Percentiles rank a stretch among this genome's conserved stretches.
phyloP scores from a whole-genome alignment of 2,888 invertebrate genomes.

The Sarcophaga carnaria region DNA sequence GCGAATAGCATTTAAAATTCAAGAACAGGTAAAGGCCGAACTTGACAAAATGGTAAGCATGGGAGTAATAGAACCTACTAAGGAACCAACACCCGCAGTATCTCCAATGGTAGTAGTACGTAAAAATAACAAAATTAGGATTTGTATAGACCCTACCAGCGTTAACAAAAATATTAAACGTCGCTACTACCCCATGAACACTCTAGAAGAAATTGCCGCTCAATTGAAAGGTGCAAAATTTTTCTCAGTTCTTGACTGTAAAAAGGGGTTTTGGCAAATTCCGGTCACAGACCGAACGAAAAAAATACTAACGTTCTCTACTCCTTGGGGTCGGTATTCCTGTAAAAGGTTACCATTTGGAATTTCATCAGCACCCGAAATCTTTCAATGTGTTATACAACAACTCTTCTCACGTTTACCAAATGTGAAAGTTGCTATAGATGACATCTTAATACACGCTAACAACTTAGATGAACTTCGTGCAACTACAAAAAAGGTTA shows the following conservation, averaged over 20 bases:
- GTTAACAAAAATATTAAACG: conserved; percentile 50
- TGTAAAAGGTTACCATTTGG: conserved; percentile 61
- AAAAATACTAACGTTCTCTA: conserved; percentile 59
- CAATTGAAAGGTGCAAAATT: conserved; percentile 21
- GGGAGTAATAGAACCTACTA: conserved; percentile 61
- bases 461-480: conserved; percentile 61
- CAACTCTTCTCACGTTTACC: conserved; percentile 53
- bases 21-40: conserved; percentile 63
- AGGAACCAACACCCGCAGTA: conserved; percentile 66
- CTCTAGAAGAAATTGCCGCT: conserved; percentile 47
- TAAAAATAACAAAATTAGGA: conserved; percentile 45
- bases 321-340: conserved; percentile 66
- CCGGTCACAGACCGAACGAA: conserved; percentile 62
- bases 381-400: conserved; percentile 70
- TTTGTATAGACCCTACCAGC: conserved; percentile 57
- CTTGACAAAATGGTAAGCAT: conserved; percentile 59
- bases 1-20: conserved; percentile 63
- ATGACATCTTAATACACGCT: conserved; percentile 72
- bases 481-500: conserved; percentile 54
- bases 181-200: conserved; percentile 57
- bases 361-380: conserved; percentile 71
- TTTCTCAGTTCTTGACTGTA: conserved; percentile 60
- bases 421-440: conserved; percentile 69
- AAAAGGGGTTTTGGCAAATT: conserved; percentile 69
- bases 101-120: conserved; percentile 60